Evolutionary conservation across 2,113 vertebrate genomes (phyloP), one percentile per base, ranked within the genome.

Genomic region (Gallinago paraguaiae): DNA sequence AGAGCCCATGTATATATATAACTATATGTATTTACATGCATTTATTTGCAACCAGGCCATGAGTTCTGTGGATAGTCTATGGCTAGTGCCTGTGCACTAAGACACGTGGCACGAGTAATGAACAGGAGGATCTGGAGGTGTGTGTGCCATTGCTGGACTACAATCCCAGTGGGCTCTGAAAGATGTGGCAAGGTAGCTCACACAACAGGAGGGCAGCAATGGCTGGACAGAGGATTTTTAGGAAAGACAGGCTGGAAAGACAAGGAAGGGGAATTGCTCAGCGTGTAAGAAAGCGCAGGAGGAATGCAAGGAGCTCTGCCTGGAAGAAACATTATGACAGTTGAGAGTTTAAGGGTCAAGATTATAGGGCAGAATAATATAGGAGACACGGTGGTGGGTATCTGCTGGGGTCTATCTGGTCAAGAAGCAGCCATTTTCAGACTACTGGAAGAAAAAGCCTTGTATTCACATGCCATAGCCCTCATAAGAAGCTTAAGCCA

Each of bases 61-160:
- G 19, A 54, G 59, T 33, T 59, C 24, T 17, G 2, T 14, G 15
- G 10, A 28, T 28, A 11, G n/a, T 10, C n/a, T 50, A 0, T 22
- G 57, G 43, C 65, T 75, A 43, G 51, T 39, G 33, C 27, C 43
- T 24, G 11, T 10, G 39, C 5, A 0, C 48, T 45, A 8, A 59
- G 24, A 54, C 0, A 0, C 1, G 2, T 1, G 4, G 53, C 33
- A 9, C 0, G 19, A 8, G 35, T 41, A 41, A 64, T 0, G 23
- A 80, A 3, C 6, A 19, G 10, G n/a, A 37, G 76, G 53, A 60
- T 6, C 0, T 10, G 28, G 31, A 76, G n/a, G 13, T 27, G 15
- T 22, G n/a, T 7, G 60, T 10, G 35, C 68, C 18, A 3, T 8
- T 22, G 8, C 53, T 50, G 61, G 61, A 53, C n/a, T 27, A 0